Conservation (phyloP, 2,113 vertebrate genomes). For the Heptranchias perlo region DNA sequence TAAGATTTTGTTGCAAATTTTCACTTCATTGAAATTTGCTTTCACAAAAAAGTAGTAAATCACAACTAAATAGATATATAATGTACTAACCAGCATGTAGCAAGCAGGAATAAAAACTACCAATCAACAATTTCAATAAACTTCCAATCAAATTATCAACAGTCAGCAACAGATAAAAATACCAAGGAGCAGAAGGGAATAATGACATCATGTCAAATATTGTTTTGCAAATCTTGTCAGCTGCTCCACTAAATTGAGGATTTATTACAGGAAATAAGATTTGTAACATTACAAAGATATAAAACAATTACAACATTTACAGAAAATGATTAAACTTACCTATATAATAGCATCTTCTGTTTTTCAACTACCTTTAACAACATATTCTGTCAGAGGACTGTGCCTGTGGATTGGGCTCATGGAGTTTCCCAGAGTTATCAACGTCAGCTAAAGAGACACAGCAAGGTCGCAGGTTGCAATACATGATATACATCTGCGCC, state of each 20-base stretch:
- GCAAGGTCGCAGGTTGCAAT: not conserved
- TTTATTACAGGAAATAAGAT: not conserved
- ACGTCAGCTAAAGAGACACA: no score
- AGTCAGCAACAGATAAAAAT: not conserved
- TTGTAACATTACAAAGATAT: not conserved
- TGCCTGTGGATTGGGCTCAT: no score
- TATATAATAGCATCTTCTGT: not conserved
- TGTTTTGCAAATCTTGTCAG: not conserved
- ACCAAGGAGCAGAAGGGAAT: not conserved
- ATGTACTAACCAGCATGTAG: no score
- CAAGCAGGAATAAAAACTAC: not conserved
- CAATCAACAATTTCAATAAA: not conserved
- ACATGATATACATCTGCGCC: not conserved
- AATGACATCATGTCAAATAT: not conserved
- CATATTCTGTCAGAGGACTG: no score
- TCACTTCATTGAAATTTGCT: not conserved
- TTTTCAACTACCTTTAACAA: no score
- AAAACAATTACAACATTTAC: not conserved
- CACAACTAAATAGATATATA: not conserved
- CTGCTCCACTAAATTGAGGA: not conserved
- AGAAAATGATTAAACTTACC: not conserved
- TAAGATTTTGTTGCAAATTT: not conserved
- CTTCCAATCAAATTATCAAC: not conserved
- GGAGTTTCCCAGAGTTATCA: no score
- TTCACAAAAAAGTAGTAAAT: not conserved